Base-by-base conservation (phyloP, 2,888 invertebrate species). In the Cybosia mesomella region DNA sequence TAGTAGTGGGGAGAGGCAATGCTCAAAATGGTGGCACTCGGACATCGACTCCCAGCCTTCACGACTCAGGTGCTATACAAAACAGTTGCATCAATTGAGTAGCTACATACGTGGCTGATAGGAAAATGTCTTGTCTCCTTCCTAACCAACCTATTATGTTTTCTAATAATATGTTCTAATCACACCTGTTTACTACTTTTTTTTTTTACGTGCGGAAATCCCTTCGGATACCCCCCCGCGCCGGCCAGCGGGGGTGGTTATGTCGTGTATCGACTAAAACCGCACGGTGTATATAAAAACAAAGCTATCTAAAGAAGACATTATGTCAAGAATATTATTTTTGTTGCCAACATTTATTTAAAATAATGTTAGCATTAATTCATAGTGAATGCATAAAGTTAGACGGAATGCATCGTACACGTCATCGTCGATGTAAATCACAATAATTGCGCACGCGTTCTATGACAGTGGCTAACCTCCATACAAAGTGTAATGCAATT, bases 401-500 rank as follows among this genome's bases (percentile, higher is more conserved):
- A 32, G 75, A 73, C 72, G 72, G 68, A 72, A 69, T 71, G 70
- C 71, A 73, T 66, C 75, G 71, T 67, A 75, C 71, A 64, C 63
- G 69, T 74, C 74, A 79, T 78, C 75, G 57, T 57, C 62, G 79
- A 82, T 80, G 83, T 82, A 82, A 85, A 87, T 85, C 77, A 81
- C 73, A 79, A 85, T 85, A 82, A 85, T 83, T 82, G 79, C 76
- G 77, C 75, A 83, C 83, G 82, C 83, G 85, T 80, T 80, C 74
- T 72, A 81, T 72, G 82, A 83, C 83, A 73, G 79, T 79, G 75
- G 83, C 74, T 82, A 85, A 83, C 81, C 77, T 80, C 79, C 76
- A 78, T 75, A 79, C 81, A 78, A 78, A 80, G 73, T 80, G 76
- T 73, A 77, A 72, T 80, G 79, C 82, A 80, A 82, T 80, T 82